Evolutionary conservation across 2,797 vertebrate genomes (phyloP), one percentile per base, ranked within the genome.

Genomic region (Dipus sagitta): DNA sequence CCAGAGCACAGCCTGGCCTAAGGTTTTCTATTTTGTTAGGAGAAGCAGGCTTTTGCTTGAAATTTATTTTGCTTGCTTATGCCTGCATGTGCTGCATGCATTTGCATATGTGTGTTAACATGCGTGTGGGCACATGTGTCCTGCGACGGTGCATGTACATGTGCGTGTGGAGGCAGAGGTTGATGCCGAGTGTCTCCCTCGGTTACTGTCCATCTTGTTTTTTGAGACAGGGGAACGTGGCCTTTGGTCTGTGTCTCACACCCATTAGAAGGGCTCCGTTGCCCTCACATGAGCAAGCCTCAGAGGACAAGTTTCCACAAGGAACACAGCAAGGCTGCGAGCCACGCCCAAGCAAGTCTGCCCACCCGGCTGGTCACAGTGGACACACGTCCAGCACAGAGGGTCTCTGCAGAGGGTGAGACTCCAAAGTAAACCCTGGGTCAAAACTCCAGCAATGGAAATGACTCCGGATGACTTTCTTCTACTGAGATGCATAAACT

Each of bases 351-450:
- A 32, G 9, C 52, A 3, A 32, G 9, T 11, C 3, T 62, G 20
- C 68, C 68, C 2, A 58, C 34, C 30, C 32, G 32, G 54, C 38
- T 83, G 54, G 26, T 65, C 30, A 3, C 20, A 47, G n/a, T 34
- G 18, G 24, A 24, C 54, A 2, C 0, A 47, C 4, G 64, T 8
- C 54, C 26, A 17, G 26, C 0, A 0, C 14, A 42, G n/a, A 13
- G 18, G 12, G 0, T 1, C 58, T 54, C 62, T 1, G 0, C 2
- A 0, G 83, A 60, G 9, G 0, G 7, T 21, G 4, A 54, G 58
- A n/a, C 11, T 81, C 68, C n/a, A 3, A 26, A 24, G 42, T 32
- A 24, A 23, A 5, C 21, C 5, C 0, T 1, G 47, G 17, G 3
- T 74, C 47, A 24, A 4, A 52, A 71, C 20, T 58, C 47, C 47